A percentile compares a stretch with the other conserved stretches of the same genome.
Conservation (phyloP, 2,888 invertebrate species). For the Mythimna pallens region DNA sequence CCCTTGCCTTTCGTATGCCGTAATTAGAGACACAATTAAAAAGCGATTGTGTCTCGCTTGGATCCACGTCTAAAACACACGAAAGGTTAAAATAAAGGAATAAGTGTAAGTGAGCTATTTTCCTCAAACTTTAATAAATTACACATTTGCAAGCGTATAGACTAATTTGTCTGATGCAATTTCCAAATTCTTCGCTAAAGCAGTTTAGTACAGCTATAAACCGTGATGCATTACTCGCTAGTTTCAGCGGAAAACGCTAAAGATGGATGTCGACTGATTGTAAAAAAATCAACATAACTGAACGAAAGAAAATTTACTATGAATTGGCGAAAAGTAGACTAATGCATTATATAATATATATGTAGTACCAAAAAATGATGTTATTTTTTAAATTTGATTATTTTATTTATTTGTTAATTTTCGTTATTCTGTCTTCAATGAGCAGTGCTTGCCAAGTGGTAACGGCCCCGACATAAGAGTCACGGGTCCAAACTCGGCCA, state of each 20-base stretch:
- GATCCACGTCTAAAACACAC: too few relatives aligned
- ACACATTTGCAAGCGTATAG: not conserved
- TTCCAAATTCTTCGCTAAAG: constrained; percentile 11
- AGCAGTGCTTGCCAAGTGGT: too few relatives aligned
- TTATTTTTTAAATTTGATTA: not conserved
- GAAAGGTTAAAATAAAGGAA: too few relatives aligned
- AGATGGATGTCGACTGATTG: constrained; percentile 14
- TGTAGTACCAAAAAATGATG: too few relatives aligned
- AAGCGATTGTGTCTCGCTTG: too few relatives aligned
- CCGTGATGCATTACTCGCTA: constrained; percentile 24
- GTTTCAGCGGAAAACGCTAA: not conserved
- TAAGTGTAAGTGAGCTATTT: not conserved
- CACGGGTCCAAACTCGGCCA: too few relatives aligned
- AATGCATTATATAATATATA: not conserved
- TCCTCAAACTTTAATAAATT: not conserved
- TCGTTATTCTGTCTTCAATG: too few relatives aligned
- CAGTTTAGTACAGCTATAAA: constrained; percentile 15
- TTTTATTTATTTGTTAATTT: not conserved
- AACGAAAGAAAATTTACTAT: not conserved
- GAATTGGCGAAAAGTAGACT: not conserved
- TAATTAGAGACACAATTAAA: too few relatives aligned
- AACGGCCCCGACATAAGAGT: too few relatives aligned
- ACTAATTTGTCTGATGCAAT: not conserved
- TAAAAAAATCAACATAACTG: not conserved
- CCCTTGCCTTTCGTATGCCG: too few relatives aligned